Percentiles rank a stretch among this genome's conserved stretches.
phyloP scores from a whole-genome alignment of 1,140 invertebrate genomes.

The Lasioglossum baleicum region DNA sequence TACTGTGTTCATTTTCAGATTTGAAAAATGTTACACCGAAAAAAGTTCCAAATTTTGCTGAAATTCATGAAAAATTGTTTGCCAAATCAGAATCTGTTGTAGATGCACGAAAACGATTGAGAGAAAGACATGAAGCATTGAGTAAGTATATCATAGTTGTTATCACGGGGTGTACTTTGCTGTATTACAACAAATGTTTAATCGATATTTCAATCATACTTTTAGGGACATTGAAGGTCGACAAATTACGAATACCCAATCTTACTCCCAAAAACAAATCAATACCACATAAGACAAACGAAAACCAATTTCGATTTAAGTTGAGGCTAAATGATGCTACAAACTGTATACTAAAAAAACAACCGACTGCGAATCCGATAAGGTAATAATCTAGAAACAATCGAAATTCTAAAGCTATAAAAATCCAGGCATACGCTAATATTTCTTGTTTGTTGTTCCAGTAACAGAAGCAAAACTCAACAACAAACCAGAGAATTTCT shows the following conservation, averaged over 20 bases:
- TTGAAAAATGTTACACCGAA: constrained; percentile 66
- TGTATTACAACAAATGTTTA: neutral
- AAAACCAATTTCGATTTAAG: constrained; percentile 79
- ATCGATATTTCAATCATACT: neutral
- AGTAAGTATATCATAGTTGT: constrained; percentile 51
- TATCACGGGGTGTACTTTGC: neutral
- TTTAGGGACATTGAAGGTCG: neutral
- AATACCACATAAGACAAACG: constrained; percentile 29
- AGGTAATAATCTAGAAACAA: neutral
- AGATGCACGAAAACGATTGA: constrained; percentile 80
- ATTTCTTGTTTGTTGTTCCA: constrained; percentile 2
- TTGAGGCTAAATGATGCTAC: constrained; percentile 65
- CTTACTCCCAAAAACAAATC: constrained; percentile 1
- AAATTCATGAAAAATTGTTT: constrained; percentile 83
- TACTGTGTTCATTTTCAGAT: constrained; percentile 38
- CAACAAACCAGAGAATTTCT: constrained; percentile 78
- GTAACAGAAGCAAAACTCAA: constrained; percentile 69
- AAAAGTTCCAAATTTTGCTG: constrained; percentile 84
- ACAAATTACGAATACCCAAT: constrained; percentile 1
- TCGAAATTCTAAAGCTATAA: too few species aligned
- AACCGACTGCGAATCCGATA: neutral
- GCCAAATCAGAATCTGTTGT: constrained; percentile 83
- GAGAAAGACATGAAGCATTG: constrained; percentile 70
- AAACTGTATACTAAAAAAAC: constrained; percentile 51
- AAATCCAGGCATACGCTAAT: neutral